A percentile compares a stretch with the other conserved stretches of the same genome.
Conservation (phyloP, 2,797 vertebrate species). For the Bradypodion pumilum region DNA sequence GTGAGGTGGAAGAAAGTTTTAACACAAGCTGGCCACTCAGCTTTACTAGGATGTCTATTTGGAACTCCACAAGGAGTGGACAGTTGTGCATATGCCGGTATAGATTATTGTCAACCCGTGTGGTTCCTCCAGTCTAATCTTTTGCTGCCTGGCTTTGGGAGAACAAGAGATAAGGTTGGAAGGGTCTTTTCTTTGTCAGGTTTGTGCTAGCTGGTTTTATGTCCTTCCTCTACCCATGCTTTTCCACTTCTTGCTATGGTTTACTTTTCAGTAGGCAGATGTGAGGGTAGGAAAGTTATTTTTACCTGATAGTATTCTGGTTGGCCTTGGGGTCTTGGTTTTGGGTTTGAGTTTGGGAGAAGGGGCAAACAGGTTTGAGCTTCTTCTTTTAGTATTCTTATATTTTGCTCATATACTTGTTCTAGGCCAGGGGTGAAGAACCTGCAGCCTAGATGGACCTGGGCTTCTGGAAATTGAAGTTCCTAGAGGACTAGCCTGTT, state of each 20-base stretch:
- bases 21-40: background rate
- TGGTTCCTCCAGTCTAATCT: background rate
- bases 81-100: no score
- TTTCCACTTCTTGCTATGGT: background rate
- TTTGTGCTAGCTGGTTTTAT: no score
- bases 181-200: no score
- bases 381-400: background rate
- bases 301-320: background rate
- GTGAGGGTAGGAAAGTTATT: background rate
- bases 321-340: background rate
- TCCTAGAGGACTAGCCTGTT: no score
- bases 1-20: background rate
- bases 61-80: background rate
- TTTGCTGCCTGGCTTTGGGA: background rate
- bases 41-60: background rate
- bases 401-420: background rate
- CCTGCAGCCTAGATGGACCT: no score
- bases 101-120: background rate
- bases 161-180: background rate
- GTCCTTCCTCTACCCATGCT: no score
- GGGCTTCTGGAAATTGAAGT: no score
- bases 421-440: no score
- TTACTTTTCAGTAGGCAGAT: no score
- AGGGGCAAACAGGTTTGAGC: background rate
- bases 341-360: background rate